Conservation (phyloP, 2,113 vertebrate genomes). For the Urocitellus parryii region DNA sequence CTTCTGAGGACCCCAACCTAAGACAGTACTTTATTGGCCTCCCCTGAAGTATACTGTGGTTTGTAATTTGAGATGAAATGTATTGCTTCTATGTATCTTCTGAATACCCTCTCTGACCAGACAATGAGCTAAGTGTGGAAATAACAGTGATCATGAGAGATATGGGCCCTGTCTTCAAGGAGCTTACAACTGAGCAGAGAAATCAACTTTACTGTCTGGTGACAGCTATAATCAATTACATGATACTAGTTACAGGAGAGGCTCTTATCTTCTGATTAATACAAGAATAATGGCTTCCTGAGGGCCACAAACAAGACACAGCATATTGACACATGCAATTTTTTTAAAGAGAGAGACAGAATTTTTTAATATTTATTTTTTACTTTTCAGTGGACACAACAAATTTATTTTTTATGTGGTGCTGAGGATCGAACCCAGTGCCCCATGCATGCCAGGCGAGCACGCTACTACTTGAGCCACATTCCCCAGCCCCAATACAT, state of each 20-base stretch:
- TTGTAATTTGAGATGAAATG: slow-evolving; percentile 35
- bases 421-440: too few relatives aligned
- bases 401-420: too few relatives aligned
- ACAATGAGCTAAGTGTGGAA: background rate
- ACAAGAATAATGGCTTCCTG: slow-evolving; percentile 44
- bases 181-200: slow-evolving; percentile 25
- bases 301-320: background rate
- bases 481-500: background rate
- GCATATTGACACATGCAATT: background rate
- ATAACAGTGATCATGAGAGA: background rate
- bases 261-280: slow-evolving; percentile 32
- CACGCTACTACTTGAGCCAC: too few relatives aligned
- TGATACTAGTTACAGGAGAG: slow-evolving; percentile 25
- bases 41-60: background rate
- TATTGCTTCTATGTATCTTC: slow-evolving; percentile 26
- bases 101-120: background rate
- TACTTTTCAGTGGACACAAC: too few relatives aligned
- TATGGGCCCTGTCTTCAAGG: background rate
- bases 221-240: background rate
- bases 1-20: slow-evolving; percentile 28
- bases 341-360: too few relatives aligned
- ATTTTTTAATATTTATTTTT: too few relatives aligned
- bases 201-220: slow-evolving; percentile 4
- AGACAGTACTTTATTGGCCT: background rate
- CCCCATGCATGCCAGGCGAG: too few relatives aligned